Evolutionary conservation across 2,797 vertebrate species (phyloP), one percentile per base, ranked within the genome.

Genomic region (Ptychobarbus kaznakovi): DNA sequence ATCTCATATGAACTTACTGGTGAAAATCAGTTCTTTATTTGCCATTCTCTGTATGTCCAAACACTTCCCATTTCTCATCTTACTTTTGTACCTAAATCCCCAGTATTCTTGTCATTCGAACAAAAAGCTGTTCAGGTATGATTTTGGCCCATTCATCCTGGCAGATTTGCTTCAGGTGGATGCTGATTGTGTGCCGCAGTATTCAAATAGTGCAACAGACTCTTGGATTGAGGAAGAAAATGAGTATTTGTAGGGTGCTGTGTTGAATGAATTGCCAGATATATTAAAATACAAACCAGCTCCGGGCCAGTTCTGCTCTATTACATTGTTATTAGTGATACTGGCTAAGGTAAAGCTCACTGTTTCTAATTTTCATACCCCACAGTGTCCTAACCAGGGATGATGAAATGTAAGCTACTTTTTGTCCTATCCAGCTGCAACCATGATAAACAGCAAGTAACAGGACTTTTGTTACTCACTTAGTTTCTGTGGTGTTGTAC

Each of bases 161-260:
- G 22, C 15, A 78, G 46, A 84, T 69, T 56, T 42, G 74, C 35
- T 84, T 69, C n/a, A 76, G 12, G 68, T 32, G 18, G 18, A 68
- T 56, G 13, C 15, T 12, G 44, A 40, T 53, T 53, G 61, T 77
- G 6, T 0, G 1, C 4, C 28, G 1, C n/a, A 32, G 9, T 58
- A 51, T 49, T 83, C 22, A 40, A 53, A 53, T n/a, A 51, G 42
- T n/a, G 25, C 69, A 46, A 46, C 25, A 82, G 25, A 82, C 72
- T 58, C 18, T 72, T 46, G 40, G 42, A 25, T 51, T 49, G 32
- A 51, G 35, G n/a, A 12, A 51, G 72, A 83, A 83, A 20, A 53
- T 38, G 0, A 7, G 58, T 83, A 0, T 66, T 46, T 77, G 20
- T 20, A 42, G 6, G 32, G 28, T 35, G 42, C 22, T 40, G 22